phyloP scores from a whole-genome alignment of 2,113 vertebrate genomes.

The Gavia stellata region DNA sequence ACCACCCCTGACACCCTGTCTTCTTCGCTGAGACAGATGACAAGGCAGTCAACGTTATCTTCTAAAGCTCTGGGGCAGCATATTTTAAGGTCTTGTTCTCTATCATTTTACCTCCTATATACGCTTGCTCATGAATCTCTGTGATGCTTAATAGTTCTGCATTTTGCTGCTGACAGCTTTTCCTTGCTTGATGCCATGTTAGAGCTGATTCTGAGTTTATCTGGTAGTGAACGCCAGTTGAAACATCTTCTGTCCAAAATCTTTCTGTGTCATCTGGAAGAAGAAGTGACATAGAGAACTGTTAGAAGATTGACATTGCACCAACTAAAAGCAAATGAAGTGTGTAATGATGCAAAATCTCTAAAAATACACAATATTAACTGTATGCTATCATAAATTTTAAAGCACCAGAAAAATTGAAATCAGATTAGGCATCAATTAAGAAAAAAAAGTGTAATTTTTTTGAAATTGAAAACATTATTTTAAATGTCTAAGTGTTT shows the following conservation, averaged over 20 bases:
- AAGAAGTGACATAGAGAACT: neutral
- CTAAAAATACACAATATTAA: neutral
- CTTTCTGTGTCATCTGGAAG: slow-evolving; percentile 43
- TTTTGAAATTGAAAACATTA: neutral
- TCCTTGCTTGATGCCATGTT: slow-evolving; percentile 88
- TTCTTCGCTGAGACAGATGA: accelerated
- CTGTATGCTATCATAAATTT: neutral
- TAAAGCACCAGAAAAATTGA: neutral
- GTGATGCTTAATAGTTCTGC: slow-evolving; percentile 86
- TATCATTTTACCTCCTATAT: slow-evolving; percentile 79
- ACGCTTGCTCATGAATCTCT: slow-evolving; percentile 83
- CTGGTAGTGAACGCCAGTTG: slow-evolving; percentile 82
- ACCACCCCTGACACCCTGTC: neutral
- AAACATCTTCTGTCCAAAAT: slow-evolving; percentile 81
- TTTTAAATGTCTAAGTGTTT: neutral
- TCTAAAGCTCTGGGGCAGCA: neutral
- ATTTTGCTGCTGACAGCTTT: slow-evolving; percentile 87
- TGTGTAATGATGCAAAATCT: neutral
- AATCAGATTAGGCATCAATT: neutral
- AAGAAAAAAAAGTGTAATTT: neutral
- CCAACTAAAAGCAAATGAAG: neutral
- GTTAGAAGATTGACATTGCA: neutral
- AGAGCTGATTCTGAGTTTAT: slow-evolving; percentile 81
- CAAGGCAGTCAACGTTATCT: neutral
- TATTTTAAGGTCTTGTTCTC: neutral